Evolutionary conservation across 2,888 invertebrate genomes (phyloP).

Genomic region (Smittia aterrima): DNA sequence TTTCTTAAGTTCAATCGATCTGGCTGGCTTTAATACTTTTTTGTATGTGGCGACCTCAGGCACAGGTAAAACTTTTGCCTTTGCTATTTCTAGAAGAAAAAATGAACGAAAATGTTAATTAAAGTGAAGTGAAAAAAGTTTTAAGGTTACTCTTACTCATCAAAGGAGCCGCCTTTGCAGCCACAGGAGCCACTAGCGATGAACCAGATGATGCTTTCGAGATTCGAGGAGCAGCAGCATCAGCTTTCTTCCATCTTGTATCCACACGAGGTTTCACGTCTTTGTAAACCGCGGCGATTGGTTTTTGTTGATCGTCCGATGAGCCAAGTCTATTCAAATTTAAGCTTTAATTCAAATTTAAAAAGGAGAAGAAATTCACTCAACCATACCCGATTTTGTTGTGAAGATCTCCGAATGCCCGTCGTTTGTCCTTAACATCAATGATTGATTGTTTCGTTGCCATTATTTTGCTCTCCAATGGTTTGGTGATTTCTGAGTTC

Average conservation of each 20-base stretch:
- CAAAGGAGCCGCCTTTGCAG: not conserved
- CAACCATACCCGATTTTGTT: slow-evolving; percentile 5
- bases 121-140: no score
- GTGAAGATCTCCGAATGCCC: slow-evolving; percentile 31
- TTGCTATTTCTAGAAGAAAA: not conserved
- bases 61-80: not conserved
- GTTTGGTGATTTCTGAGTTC: not conserved
- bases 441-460: not conserved
- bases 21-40: not conserved
- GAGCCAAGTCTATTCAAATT: not conserved
- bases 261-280: slow-evolving; percentile 53
- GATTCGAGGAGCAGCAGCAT: not conserved
- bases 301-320: not conserved
- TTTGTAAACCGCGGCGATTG: slow-evolving; percentile 44
- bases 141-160: not conserved
- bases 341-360: not conserved
- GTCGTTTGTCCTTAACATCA: slow-evolving; percentile 13
- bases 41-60: not conserved
- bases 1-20: slow-evolving; percentile 6
- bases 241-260: slow-evolving; percentile 50
- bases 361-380: not conserved
- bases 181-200: not conserved
- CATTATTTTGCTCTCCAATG: not conserved
- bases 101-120: not conserved
- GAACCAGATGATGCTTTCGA: not conserved